These are phyloP conservation scores for Drosophila elegans DNA, from an alignment of 1,140 invertebrate genomes.

Conservation along the genomic window DNA sequence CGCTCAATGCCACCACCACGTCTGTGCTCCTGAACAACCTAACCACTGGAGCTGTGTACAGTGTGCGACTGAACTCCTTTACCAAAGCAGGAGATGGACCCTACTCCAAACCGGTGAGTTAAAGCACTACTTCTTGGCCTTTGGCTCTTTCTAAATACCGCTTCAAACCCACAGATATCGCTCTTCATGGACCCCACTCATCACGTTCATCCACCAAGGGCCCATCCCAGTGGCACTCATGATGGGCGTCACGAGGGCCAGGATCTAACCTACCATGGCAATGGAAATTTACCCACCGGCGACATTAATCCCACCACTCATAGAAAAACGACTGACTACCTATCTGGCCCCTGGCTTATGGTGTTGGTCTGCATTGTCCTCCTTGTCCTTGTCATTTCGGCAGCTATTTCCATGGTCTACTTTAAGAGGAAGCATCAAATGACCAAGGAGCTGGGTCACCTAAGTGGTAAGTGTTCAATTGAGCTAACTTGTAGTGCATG, in stretches of 20 bases:
- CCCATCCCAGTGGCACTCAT: constrained; percentile 85
- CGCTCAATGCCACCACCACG: constrained; percentile 90
- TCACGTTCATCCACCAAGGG: constrained; percentile 86
- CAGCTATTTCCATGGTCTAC: constrained; percentile 88
- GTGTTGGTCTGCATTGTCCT: constrained; percentile 87
- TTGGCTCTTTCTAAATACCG: background rate
- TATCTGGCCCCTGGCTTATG: constrained; percentile 92
- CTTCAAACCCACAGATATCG: constrained; percentile 54
- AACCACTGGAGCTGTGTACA: constrained; percentile 89
- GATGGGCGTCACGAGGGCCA: constrained; percentile 67
- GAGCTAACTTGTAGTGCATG: too few relatives aligned
- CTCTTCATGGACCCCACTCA: constrained; percentile 88
- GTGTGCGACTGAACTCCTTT: constrained; percentile 90
- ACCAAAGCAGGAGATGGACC: constrained; percentile 90
- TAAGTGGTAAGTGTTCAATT: constrained; percentile 66
- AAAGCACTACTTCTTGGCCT: rapidly evolving
- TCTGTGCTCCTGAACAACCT: constrained; percentile 90
- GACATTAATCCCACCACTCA: constrained; percentile 74
- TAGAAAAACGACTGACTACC: constrained; percentile 84
- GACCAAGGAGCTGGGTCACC: constrained; percentile 88
- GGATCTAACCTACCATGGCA: constrained; percentile 68
- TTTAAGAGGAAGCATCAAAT: constrained; percentile 87
- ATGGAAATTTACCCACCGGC: constrained; percentile 56
- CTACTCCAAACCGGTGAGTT: constrained; percentile 87
- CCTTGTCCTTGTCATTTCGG: constrained; percentile 88